Percentiles rank a stretch among this genome's conserved stretches.
phyloP scores from a whole-genome alignment of 2,113 vertebrate genomes.

The Toxotes jaculatrix region DNA sequence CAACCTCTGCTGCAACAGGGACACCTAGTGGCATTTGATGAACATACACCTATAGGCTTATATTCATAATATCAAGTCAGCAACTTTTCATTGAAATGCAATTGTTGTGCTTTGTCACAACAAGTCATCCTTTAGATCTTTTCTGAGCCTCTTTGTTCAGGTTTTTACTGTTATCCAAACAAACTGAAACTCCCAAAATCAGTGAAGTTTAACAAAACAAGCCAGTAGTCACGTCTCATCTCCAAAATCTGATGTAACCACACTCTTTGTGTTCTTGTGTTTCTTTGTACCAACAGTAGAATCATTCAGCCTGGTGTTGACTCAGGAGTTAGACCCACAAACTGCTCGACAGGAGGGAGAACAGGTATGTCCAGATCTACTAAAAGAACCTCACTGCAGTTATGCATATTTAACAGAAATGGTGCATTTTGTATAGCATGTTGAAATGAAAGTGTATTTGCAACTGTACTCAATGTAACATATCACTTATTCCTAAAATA shows the following conservation, averaged over 20 bases:
- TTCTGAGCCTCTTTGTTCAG: not conserved
- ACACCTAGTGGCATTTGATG: slow-evolving; percentile 66
- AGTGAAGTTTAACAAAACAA: not conserved
- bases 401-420: slow-evolving; percentile 5
- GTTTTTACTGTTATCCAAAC: not conserved
- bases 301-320: slow-evolving; percentile 43
- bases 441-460: not conserved
- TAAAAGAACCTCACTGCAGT: not conserved
- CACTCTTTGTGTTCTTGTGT: slow-evolving; percentile 44
- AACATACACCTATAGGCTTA: not conserved
- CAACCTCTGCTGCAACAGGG: slow-evolving; percentile 70
- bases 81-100: not conserved
- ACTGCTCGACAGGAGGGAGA: slow-evolving; percentile 34
- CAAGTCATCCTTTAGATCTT: not conserved
- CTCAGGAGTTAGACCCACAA: slow-evolving; percentile 42
- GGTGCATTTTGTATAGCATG: not conserved
- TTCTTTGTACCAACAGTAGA: slow-evolving; percentile 59
- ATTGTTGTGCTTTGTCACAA: not conserved
- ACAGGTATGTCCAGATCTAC: slow-evolving; percentile 70
- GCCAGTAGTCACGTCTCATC: not conserved
- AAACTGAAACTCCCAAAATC: not conserved
- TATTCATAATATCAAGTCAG: slow-evolving; percentile 9
- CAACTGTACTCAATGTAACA: not conserved
- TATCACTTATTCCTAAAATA: not conserved
- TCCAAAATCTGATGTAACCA: slow-evolving; percentile 14